phyloP scores from a whole-genome alignment of 2,888 invertebrate species.

The Melinaea marsaeus region DNA sequence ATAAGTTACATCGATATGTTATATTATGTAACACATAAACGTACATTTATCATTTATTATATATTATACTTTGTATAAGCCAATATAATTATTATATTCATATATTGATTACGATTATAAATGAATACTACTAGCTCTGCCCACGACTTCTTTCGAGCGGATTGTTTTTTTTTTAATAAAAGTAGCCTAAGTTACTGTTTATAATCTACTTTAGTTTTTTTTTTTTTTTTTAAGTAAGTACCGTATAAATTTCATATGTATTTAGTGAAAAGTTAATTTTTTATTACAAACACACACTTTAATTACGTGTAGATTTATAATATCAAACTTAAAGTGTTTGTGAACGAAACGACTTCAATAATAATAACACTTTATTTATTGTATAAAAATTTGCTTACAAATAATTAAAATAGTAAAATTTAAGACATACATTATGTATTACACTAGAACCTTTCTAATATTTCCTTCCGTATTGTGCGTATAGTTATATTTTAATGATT shows the following conservation, averaged over 20 bases:
- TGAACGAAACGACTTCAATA: no score
- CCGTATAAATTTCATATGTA: no score
- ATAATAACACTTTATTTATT: no score
- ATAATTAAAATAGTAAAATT: no score
- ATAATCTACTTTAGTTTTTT: neutral
- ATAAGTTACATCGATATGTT: no score
- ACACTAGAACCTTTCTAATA: neutral
- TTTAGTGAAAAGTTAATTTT: no score
- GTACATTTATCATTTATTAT: neutral
- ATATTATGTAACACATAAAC: no score
- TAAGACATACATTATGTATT: neutral
- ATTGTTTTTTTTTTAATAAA: neutral
- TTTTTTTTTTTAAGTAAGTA: neutral
- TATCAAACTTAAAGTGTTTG: no score
- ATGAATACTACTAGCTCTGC: neutral
- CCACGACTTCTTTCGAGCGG: neutral
- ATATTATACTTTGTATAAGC: neutral
- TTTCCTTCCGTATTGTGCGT: neutral
- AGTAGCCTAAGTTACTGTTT: neutral
- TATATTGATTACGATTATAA: neutral
- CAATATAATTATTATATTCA: neutral
- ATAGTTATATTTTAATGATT: constrained; percentile 1
- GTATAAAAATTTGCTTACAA: no score
- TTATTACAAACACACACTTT: no score
- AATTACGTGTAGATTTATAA: no score